These are phyloP conservation scores for Eupithecia abbreviata DNA, from an alignment of 2,888 invertebrate species.

Conservation along the genomic window DNA sequence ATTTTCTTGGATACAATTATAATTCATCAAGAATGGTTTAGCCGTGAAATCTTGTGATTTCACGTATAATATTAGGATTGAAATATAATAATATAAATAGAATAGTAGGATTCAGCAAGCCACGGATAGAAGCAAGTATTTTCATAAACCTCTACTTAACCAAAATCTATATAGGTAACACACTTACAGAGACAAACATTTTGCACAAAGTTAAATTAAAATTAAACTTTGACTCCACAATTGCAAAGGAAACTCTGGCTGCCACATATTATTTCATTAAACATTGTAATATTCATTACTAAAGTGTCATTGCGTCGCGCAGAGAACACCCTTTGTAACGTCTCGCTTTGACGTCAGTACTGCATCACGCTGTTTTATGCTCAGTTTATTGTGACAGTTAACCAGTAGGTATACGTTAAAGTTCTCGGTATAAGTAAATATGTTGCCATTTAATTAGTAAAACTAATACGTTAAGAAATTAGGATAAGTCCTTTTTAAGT, in stretches of 20 bases:
- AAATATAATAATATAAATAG: no score
- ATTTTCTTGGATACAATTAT: no score
- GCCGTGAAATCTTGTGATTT: neutral
- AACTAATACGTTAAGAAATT: neutral
- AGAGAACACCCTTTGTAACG: slow-evolving; percentile 40
- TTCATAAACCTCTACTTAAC: neutral
- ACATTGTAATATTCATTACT: slow-evolving; percentile 36
- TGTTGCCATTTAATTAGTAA: no score
- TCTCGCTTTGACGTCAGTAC: slow-evolving; percentile 40
- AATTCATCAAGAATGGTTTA: no score
- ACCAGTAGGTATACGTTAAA: neutral
- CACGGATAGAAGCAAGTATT: no score
- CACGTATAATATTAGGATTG: no score
- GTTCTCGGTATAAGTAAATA: neutral
- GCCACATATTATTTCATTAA: slow-evolving; percentile 13
- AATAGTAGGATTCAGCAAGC: no score
- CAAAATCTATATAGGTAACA: neutral
- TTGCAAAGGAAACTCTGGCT: slow-evolving; percentile 3
- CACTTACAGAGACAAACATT: neutral
- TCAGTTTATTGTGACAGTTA: slow-evolving; percentile 4
- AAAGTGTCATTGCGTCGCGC: slow-evolving; percentile 35
- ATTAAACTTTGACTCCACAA: neutral
- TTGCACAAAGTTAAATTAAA: slow-evolving; percentile 4
- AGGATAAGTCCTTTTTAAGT: neutral
- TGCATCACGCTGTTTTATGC: slow-evolving; percentile 10